phyloP scores from a whole-genome alignment of 2,113 vertebrate species.

The Pipra filicauda region DNA sequence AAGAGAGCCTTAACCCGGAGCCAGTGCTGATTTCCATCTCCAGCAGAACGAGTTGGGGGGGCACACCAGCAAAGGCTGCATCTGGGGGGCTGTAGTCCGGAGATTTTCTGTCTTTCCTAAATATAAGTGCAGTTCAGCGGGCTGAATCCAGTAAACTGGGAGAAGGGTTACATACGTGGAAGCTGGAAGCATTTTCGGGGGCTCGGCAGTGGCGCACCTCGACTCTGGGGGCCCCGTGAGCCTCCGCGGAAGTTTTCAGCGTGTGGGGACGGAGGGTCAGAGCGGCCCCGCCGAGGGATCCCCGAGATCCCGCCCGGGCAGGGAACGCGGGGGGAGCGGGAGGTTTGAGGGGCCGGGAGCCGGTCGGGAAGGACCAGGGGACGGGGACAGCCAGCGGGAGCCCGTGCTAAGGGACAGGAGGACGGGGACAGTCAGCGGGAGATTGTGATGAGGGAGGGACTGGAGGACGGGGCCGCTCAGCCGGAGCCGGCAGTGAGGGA shows the following conservation, averaged over 20 bases:
- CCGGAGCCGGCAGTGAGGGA: background rate
- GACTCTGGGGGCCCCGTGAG: background rate
- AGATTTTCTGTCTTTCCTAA: background rate
- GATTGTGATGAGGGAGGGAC: background rate
- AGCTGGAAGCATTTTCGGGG: background rate
- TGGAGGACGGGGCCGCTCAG: background rate
- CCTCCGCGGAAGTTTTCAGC: background rate
- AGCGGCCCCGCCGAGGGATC: background rate
- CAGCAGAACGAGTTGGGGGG: background rate
- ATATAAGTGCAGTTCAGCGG: fast-evolving
- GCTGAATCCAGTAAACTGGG: background rate
- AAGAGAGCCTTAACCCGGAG: background rate
- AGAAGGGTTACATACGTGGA: background rate
- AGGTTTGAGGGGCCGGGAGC: background rate
- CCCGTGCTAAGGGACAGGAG: background rate
- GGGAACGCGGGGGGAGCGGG: background rate
- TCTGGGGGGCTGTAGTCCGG: background rate
- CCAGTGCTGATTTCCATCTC: background rate
- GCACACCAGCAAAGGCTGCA: background rate
- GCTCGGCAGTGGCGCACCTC: background rate
- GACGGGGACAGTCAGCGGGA: background rate
- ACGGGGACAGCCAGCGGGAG: background rate
- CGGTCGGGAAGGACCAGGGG: background rate
- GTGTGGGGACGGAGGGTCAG: background rate
- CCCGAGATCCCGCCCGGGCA: background rate